phyloP scores from a whole-genome alignment of 2,888 invertebrate species.

The Heliothis peltigera region DNA sequence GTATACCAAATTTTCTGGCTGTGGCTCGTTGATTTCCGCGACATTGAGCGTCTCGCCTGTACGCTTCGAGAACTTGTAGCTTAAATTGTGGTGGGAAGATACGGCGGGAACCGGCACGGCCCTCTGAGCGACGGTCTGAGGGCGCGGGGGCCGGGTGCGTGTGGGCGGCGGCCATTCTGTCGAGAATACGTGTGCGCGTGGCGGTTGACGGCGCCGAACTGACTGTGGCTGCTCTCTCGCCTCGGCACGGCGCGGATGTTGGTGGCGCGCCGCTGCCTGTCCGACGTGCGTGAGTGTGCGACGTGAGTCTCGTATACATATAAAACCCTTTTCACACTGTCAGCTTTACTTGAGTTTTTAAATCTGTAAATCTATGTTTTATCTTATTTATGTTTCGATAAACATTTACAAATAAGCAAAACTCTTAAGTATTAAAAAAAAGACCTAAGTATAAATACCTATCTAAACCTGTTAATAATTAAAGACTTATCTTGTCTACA shows the following conservation, averaged over 20 bases:
- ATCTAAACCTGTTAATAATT: too few species aligned
- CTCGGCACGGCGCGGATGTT: slow-evolving; percentile 81
- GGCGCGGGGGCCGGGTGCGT: slow-evolving; percentile 85
- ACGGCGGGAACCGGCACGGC: slow-evolving; percentile 94
- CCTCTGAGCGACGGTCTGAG: slow-evolving; percentile 87
- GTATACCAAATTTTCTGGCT: slow-evolving; percentile 96
- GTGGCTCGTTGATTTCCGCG: slow-evolving; percentile 97
- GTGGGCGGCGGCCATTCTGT: slow-evolving; percentile 86
- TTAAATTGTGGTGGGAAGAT: slow-evolving; percentile 97
- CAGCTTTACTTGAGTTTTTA: neutral
- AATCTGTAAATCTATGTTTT: neutral
- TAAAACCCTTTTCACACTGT: slow-evolving; percentile 69
- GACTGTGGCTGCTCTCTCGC: slow-evolving; percentile 83
- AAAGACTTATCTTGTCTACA: too few species aligned
- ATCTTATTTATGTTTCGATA: too few species aligned
- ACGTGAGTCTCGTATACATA: slow-evolving; percentile 85
- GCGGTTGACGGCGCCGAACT: slow-evolving; percentile 88
- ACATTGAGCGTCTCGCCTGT: slow-evolving; percentile 95
- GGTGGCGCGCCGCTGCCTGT: slow-evolving; percentile 88
- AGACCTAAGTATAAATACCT: too few species aligned
- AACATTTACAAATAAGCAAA: too few species aligned
- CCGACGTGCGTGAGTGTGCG: slow-evolving; percentile 86
- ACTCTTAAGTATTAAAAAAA: too few species aligned
- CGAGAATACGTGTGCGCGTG: slow-evolving; percentile 82
- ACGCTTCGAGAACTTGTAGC: slow-evolving; percentile 96